These are phyloP conservation scores for Leptinotarsa juncta DNA, from an alignment of 2,888 invertebrate species.

Conservation along the genomic window DNA sequence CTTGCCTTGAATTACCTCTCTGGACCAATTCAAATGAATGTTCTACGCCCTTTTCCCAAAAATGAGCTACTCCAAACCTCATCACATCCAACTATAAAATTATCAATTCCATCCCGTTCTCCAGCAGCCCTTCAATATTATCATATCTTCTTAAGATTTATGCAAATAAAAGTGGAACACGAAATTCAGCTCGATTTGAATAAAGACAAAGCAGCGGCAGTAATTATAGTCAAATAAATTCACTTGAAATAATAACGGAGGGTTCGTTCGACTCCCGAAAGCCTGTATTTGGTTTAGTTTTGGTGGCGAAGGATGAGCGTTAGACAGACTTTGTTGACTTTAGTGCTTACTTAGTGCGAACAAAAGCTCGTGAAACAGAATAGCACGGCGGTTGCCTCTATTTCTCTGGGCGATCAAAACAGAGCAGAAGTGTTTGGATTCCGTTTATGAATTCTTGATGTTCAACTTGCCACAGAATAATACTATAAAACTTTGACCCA, in stretches of 20 bases:
- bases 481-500: no score
- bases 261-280: slow-evolving; percentile 26
- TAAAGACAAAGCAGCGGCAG: slow-evolving; percentile 27
- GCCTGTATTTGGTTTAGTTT: slow-evolving; percentile 41
- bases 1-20: neutral
- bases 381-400: neutral
- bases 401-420: neutral
- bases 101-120: slow-evolving; percentile 7
- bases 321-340: slow-evolving; percentile 29
- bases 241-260: slow-evolving; percentile 46
- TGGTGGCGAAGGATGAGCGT: slow-evolving; percentile 45
- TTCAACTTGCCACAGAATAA: no score
- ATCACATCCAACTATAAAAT: neutral
- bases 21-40: neutral
- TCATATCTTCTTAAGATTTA: slow-evolving; percentile 22
- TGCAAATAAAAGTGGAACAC: slow-evolving; percentile 28
- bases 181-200: slow-evolving; percentile 26
- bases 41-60: no score
- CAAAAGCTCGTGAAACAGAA: neutral
- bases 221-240: slow-evolving; percentile 49
- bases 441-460: no score
- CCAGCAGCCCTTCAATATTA: slow-evolving; percentile 9
- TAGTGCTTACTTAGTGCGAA: slow-evolving; percentile 21
- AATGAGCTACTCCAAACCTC: neutral
- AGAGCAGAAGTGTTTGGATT: neutral